Conservation (phyloP, 1,140 invertebrate genomes). For the Drosophila serrata region DNA sequence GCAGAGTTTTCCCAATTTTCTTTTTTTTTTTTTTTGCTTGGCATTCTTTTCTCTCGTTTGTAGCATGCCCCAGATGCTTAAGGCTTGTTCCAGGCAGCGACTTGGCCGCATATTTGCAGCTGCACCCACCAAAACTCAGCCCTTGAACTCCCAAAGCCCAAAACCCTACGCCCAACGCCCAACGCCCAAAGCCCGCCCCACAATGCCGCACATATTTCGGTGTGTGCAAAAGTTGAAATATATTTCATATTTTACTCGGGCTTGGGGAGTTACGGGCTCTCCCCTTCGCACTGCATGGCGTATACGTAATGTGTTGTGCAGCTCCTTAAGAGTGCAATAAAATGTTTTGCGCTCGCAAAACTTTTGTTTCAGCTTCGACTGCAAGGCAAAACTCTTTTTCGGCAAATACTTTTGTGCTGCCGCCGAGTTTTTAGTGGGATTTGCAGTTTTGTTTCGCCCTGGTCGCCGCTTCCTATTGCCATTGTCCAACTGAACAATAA, state of each 20-base stretch:
- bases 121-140: neutral
- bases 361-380: slow-evolving; percentile 63
- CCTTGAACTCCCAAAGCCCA: slow-evolving; percentile 8
- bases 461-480: slow-evolving; percentile 24
- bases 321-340: slow-evolving; percentile 76
- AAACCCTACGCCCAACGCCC: too few relatives aligned
- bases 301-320: slow-evolving; percentile 66
- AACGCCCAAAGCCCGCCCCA: slow-evolving; percentile 13
- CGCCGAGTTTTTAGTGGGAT: slow-evolving; percentile 69
- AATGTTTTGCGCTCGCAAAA: slow-evolving; percentile 74
- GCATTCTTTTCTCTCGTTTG: slow-evolving; percentile 53
- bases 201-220: slow-evolving; percentile 74
- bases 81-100: slow-evolving; percentile 46
- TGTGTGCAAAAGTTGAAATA: slow-evolving; percentile 78
- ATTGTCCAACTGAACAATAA: slow-evolving; percentile 38
- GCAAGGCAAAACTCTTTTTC: slow-evolving; percentile 54
- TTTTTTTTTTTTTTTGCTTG: slow-evolving; percentile 4
- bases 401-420: slow-evolving; percentile 68
- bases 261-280: slow-evolving; percentile 49
- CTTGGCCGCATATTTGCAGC: slow-evolving; percentile 66
- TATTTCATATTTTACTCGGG: slow-evolving; percentile 83
- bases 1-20: slow-evolving; percentile 31
- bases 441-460: slow-evolving; percentile 63
- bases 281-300: slow-evolving; percentile 46
- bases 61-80: slow-evolving; percentile 67